These are phyloP conservation scores for Alcis repandata DNA, from an alignment of 2,888 invertebrate genomes.

Conservation along the genomic window DNA sequence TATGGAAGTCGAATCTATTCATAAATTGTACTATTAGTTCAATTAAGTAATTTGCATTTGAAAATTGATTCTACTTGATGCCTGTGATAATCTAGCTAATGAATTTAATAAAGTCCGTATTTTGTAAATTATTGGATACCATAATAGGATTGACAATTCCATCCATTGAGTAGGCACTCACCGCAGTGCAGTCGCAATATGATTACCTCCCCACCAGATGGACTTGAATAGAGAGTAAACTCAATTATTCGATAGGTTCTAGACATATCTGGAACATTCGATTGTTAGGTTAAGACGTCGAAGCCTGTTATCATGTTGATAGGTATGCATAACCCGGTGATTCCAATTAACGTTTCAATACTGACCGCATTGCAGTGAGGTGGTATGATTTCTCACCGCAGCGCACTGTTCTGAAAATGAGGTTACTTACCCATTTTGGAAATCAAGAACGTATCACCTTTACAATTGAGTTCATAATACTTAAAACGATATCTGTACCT, in stretches of 20 bases:
- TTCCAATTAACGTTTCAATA: slow-evolving; percentile 18
- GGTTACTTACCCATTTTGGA: not conserved
- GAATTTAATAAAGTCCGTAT: not conserved
- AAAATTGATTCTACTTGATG: no score
- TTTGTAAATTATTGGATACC: no score
- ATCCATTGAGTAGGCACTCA: not conserved
- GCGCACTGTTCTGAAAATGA: not conserved
- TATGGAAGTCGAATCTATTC: no score
- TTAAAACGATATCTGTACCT: not conserved
- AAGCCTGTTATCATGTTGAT: slow-evolving; percentile 9
- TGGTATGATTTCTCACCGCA: slow-evolving; percentile 1
- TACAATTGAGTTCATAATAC: not conserved
- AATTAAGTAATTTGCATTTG: no score
- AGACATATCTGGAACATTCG: slow-evolving; percentile 29
- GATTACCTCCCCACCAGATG: slow-evolving; percentile 6
- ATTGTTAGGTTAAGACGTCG: slow-evolving; percentile 23
- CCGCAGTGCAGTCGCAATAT: slow-evolving; percentile 8
- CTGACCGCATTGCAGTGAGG: slow-evolving; percentile 10
- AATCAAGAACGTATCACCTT: not conserved
- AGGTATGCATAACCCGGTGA: slow-evolving; percentile 9
- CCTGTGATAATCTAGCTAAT: no score
- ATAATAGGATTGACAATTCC: not conserved
- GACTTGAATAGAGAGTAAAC: slow-evolving; percentile 1
- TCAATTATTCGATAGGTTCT: slow-evolving; percentile 23
- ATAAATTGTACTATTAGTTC: no score